Percentiles rank a stretch among this genome's conserved stretches.
Evolutionary conservation across 2,113 vertebrate species (phyloP).

Genomic region (Diphyllodes magnificus): DNA sequence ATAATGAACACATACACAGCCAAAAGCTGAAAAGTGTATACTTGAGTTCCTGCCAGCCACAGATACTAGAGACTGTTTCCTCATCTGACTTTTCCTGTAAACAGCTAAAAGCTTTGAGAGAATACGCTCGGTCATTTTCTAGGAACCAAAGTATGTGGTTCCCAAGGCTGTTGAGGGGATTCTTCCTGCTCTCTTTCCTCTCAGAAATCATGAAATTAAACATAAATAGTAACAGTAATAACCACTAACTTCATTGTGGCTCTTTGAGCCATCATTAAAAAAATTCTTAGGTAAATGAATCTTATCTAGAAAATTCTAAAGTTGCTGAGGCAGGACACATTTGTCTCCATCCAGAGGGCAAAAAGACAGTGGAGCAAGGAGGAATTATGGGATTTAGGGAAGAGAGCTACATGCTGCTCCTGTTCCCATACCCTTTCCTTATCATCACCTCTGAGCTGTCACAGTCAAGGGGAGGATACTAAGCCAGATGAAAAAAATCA

Average conservation of each 20-base stretch:
- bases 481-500: background rate
- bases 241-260: background rate
- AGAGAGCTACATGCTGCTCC: accelerated
- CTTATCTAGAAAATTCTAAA: background rate
- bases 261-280: background rate
- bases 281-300: background rate
- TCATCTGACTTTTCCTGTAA: background rate
- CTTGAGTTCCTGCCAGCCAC: background rate
- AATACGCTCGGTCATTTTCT: background rate
- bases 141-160: background rate
- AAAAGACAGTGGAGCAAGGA: background rate
- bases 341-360: background rate
- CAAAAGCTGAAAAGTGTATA: background rate
- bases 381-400: background rate
- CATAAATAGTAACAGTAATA: background rate
- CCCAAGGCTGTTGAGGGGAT: background rate
- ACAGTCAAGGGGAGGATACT: background rate
- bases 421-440: background rate
- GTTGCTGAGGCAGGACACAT: background rate
- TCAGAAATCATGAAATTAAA: background rate
- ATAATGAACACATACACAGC: background rate
- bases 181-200: background rate
- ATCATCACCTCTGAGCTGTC: too few species aligned
- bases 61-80: background rate
- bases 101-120: background rate